Evolutionary conservation across 2,797 vertebrate genomes (phyloP), one percentile per base, ranked within the genome.

Genomic region (Tokudaia muenninki): DNA sequence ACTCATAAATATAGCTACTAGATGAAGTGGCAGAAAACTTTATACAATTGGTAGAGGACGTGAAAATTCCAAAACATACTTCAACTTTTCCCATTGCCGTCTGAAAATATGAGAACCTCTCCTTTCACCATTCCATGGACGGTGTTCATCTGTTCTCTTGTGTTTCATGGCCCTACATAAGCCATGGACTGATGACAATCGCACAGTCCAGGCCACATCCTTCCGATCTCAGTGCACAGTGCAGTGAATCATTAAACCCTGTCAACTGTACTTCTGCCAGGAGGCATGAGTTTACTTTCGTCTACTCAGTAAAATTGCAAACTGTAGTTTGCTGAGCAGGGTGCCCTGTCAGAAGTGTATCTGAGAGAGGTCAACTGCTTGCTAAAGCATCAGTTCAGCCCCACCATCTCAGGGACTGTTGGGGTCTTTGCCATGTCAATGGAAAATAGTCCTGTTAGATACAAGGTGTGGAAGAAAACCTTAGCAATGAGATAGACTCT

Each of bases 1-100:
- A 80, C 41, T 92, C 65, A 94, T 89, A 89, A 87, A 92, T 72
- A 79, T 61, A 11, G 50, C 41, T 95, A 52, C 82, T 97, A 91
- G 34, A 37, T 72, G 52, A 59, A 91, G 83, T 91, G 75, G 83
- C 67, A 83, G 92, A 94, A 96, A 63, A 44, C 7, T 57, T 2
- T 88, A 1, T 57, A 57, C 61, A 88, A 67, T 90, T 82, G 61
- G 55, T 72, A 94, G 94, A 81, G 63, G 80, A 88, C 6, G 0
- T 55, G 47, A 90, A 79, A 91, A 91, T 94, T 92, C 78, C 65
- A 52, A 3, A 82, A 81, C n/a, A 90, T 16, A 44, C 11, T 94
- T 59, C 67, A 24, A 34, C 59, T 96, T 90, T 41, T 84, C 47
- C 52, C 41, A 1, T 31, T 37, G n/a, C 44, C 31, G 3, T 44